Base-by-base conservation (phyloP, 1,140 invertebrate species). In the Lordiphosa clarofinis region DNA sequence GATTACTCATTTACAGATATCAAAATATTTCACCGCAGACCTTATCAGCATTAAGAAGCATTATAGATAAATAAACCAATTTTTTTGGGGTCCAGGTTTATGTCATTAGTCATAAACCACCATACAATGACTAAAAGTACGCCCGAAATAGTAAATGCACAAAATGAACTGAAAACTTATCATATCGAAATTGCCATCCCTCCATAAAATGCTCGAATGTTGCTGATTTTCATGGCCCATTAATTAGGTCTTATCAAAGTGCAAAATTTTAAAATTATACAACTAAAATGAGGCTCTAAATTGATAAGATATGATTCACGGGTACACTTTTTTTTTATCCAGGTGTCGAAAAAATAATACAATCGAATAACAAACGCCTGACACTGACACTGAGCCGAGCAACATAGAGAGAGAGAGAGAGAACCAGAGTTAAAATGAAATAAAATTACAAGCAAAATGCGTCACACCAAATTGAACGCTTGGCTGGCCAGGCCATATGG, bases 381-480 rank as follows among this genome's bases (percentile, higher is more conserved):
- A n/a, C n/a, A n/a, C 15, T 24, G 21, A 24, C 21, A 24, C 21
- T 6, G 21, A 24, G 5, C 21, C 21, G 43, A 50, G 47, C 24
- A 44, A 44, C 33, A 56, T 49, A 15, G 11, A 38, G 48, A 53
- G 19, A 39, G 40, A 15, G 11, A 38, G 48, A 53, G 19, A 39
- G 40, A 31, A 31, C 39, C 4, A 49, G 56, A 59, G 33, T 37
- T 1, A 31, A 31, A 62, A 79, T 52, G 59, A 59, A 19, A 60
- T 46, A 57, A 46, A 62, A 68, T 50, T 35, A 28, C 54, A 39
- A 36, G 40, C 9, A 24, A 52, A 63, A 46, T 70, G 66, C 75
- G 75, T 82, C 72, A 82, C 31, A 39, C 12, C 54, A 63, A 68
- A 57, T 28, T 50, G 28, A 70, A 70, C 62, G 46, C 73, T 62